These are phyloP conservation scores for Lacerta bilineata DNA, from an alignment of 2,797 vertebrate species.

Conservation along the genomic window DNA sequence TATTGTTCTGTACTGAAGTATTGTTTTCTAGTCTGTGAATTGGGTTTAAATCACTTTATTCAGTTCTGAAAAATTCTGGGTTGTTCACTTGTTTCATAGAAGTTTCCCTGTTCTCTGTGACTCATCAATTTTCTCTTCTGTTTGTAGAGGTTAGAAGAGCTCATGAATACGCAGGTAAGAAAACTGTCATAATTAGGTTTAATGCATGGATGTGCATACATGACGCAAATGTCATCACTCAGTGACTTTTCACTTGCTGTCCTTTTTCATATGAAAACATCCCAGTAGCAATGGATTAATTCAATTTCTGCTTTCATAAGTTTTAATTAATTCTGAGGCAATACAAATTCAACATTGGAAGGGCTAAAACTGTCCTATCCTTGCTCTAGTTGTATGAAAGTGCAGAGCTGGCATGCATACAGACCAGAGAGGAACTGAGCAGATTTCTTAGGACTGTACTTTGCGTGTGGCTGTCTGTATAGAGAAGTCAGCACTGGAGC, in stretches of 20 bases:
- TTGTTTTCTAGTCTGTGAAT: not conserved
- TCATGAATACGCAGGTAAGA: constrained; percentile 20
- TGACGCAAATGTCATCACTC: not conserved
- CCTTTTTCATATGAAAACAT: not conserved
- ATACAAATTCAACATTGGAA: no score
- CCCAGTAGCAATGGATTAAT: not conserved
- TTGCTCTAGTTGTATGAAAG: no score
- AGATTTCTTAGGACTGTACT: no score
- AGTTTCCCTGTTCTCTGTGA: not conserved
- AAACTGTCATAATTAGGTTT: not conserved
- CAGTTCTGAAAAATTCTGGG: not conserved
- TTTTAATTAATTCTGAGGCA: not conserved
- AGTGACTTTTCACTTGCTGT: not conserved
- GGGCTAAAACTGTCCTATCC: no score
- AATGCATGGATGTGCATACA: not conserved
- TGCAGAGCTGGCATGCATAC: no score
- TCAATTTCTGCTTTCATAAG: not conserved
- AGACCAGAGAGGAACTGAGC: no score
- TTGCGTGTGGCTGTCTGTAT: no score
- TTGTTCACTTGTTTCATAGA: not conserved
- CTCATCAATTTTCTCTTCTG: not conserved
- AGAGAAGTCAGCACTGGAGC: no score
- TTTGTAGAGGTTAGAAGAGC: constrained; percentile 12
- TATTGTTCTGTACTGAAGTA: not conserved
- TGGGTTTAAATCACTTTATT: no score